A percentile compares a stretch with the other conserved stretches of the same genome.
These are phyloP conservation scores for Dryadula phaetusa DNA, from an alignment of 2,888 invertebrate genomes.

Conservation along the genomic window DNA sequence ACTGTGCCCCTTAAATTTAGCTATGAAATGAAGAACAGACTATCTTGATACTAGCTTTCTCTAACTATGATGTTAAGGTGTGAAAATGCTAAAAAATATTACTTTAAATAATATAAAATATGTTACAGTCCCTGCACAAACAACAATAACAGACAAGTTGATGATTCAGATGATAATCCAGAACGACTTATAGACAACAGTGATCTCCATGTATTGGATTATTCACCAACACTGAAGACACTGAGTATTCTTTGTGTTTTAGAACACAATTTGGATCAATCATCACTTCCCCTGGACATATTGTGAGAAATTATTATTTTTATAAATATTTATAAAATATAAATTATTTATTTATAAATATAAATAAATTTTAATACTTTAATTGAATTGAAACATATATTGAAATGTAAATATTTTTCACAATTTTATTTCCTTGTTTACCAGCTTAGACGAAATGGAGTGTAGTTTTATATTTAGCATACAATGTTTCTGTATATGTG, in stretches of 20 bases:
- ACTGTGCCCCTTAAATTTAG: too few relatives aligned
- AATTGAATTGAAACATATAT: too few relatives aligned
- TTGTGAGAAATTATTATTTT: constrained; percentile 72
- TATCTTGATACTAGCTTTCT: background rate
- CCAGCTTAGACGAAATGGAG: too few relatives aligned
- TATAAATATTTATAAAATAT: too few relatives aligned
- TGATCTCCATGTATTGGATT: constrained; percentile 93
- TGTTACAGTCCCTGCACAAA: constrained; percentile 57
- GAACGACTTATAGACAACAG: constrained; percentile 89
- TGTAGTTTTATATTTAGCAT: too few relatives aligned
- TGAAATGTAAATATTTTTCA: too few relatives aligned
- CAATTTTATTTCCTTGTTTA: too few relatives aligned
- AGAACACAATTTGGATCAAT: constrained; percentile 86
- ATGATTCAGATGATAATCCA: constrained; percentile 63
- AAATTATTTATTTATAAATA: too few relatives aligned
- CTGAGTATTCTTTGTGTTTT: constrained; percentile 87
- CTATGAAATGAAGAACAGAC: background rate
- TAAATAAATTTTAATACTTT: too few relatives aligned
- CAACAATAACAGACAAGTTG: constrained; percentile 47
- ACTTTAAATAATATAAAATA: constrained; percentile 9
- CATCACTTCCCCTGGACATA: constrained; percentile 86
- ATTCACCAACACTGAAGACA: constrained; percentile 89
- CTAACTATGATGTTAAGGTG: background rate
- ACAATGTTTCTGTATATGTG: too few relatives aligned
- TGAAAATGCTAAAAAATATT: background rate